These are phyloP conservation scores for Alloscopus bannaensis DNA, from an alignment of 2,888 invertebrate species.

Conservation along the genomic window DNA sequence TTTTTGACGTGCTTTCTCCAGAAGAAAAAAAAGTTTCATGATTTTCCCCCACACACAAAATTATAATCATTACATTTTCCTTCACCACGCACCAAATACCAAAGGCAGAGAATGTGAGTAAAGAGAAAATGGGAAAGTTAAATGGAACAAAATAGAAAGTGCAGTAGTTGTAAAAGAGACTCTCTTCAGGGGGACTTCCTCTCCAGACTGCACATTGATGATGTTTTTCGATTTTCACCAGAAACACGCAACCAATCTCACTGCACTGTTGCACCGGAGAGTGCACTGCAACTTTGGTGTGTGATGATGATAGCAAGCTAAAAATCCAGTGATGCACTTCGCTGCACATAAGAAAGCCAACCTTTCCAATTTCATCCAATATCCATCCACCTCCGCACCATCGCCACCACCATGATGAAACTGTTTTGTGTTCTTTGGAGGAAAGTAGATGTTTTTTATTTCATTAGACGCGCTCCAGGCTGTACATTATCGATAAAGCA, in stretches of 20 bases:
- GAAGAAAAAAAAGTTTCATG: constrained; percentile 44
- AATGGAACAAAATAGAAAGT: constrained; percentile 7
- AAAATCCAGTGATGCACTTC: constrained; percentile 43
- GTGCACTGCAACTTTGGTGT: neutral
- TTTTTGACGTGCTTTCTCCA: constrained; percentile 54
- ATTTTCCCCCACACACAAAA: constrained; percentile 40
- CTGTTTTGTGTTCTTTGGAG: constrained; percentile 39
- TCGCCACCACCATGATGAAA: neutral
- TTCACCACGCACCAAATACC: constrained; percentile 35
- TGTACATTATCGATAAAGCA: constrained; percentile 45
- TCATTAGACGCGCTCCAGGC: constrained; percentile 55
- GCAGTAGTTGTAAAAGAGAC: neutral
- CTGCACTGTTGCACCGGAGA: neutral
- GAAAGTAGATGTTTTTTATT: constrained; percentile 52
- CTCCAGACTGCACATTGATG: constrained; percentile 10
- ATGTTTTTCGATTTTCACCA: constrained; percentile 48
- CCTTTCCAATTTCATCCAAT: constrained; percentile 31
- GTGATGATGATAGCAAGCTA: neutral
- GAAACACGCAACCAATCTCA: constrained; percentile 43
- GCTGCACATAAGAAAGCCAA: constrained; percentile 39
- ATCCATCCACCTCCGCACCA: neutral
- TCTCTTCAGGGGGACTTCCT: constrained; percentile 14
- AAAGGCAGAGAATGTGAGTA: constrained; percentile 10
- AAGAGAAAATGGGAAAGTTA: too few species aligned
- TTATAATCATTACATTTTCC: constrained; percentile 50